These are phyloP conservation scores for Tethea ocularis DNA, from an alignment of 2,888 invertebrate genomes.

Conservation along the genomic window DNA sequence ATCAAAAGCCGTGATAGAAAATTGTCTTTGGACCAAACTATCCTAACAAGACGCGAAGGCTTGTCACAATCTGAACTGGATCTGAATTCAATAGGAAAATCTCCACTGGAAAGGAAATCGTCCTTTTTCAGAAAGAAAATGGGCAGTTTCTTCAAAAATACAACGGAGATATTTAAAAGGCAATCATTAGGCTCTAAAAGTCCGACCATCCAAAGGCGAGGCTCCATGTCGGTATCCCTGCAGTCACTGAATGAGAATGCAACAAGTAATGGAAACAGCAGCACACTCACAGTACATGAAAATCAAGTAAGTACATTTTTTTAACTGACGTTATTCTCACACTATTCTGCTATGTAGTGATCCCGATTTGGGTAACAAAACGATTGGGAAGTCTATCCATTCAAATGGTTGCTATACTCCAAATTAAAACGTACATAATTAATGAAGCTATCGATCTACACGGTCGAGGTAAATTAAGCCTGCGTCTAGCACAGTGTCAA, in stretches of 20 bases:
- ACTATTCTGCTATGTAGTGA: too few species aligned
- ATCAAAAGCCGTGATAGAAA: constrained; percentile 58
- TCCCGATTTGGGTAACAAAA: too few species aligned
- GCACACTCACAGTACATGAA: constrained; percentile 26
- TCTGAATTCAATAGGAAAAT: constrained; percentile 71
- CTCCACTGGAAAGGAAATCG: constrained; percentile 71
- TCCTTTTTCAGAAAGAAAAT: constrained; percentile 77
- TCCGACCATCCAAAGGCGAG: constrained; percentile 46
- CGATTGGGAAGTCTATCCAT: too few species aligned
- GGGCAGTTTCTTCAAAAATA: constrained; percentile 75
- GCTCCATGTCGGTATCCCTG: constrained; percentile 69
- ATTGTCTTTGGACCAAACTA: constrained; percentile 69
- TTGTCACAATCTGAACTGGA: constrained; percentile 75
- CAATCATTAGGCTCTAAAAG: constrained; percentile 50
- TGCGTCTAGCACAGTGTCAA: too few species aligned
- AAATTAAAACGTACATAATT: too few species aligned
- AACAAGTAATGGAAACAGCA: constrained; percentile 32
- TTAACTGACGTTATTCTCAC: too few species aligned
- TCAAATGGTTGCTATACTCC: too few species aligned
- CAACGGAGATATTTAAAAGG: constrained; percentile 71
- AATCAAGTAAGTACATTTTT: constrained; percentile 35
- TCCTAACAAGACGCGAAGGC: constrained; percentile 59
- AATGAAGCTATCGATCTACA: too few species aligned
- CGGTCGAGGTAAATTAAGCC: too few species aligned
- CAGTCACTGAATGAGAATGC: constrained; percentile 64